phyloP scores from a whole-genome alignment of 2,113 vertebrate genomes.

The Rallus limicola region DNA sequence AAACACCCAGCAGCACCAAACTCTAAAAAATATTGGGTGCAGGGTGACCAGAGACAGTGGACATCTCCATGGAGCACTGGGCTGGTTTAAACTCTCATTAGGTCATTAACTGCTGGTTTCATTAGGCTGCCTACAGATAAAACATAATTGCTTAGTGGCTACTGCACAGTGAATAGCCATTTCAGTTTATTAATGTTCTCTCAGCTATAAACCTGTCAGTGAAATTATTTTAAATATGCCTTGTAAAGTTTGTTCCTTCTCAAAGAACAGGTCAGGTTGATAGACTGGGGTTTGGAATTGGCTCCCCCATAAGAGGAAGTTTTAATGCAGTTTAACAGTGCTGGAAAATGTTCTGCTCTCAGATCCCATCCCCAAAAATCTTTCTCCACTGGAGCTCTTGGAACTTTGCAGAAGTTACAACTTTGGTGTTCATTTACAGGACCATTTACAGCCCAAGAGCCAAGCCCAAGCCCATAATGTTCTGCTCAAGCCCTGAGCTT shows the following conservation, averaged over 20 bases:
- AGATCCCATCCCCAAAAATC: not conserved
- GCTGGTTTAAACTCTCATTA: not conserved
- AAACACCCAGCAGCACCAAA: not conserved
- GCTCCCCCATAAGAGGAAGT: not conserved
- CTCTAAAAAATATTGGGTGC: not conserved
- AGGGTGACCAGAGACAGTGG: not conserved
- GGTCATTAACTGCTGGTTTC: not conserved
- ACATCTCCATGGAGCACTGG: not conserved
- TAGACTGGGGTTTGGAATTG: not conserved
- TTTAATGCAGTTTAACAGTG: not conserved
- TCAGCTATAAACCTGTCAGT: not conserved
- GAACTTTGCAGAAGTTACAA: not conserved
- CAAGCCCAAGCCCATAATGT: not conserved
- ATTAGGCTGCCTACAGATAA: slow-evolving; percentile 12
- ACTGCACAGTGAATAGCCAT: not conserved
- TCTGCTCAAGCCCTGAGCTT: not conserved
- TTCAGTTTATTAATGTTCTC: not conserved
- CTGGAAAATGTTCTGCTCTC: not conserved
- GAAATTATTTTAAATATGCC: not conserved
- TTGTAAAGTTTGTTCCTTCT: not conserved
- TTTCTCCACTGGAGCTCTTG: not conserved
- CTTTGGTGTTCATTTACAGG: not conserved
- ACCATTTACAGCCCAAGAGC: not conserved
- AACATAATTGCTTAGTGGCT: not conserved
- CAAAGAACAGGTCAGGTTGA: rapidly evolving